Evolutionary conservation across 2,113 vertebrate species (phyloP).

Genomic region (Gavialis gangeticus): DNA sequence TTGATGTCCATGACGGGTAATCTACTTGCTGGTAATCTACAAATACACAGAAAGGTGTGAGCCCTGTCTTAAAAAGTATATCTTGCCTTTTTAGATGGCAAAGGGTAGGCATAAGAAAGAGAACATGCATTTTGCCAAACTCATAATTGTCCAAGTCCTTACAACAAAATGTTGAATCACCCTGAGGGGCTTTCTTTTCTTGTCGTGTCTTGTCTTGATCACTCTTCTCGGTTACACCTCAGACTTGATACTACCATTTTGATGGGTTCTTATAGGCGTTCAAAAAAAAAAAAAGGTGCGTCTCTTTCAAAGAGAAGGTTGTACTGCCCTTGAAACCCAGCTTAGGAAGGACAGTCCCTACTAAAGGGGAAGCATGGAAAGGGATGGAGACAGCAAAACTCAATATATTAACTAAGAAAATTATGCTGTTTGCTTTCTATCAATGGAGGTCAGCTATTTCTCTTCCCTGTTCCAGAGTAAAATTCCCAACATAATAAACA

Average conservation of each 20-base stretch:
- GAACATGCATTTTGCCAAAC: neutral
- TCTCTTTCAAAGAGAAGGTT: neutral
- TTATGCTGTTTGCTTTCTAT: neutral
- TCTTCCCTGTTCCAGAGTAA: neutral
- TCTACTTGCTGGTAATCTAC: neutral
- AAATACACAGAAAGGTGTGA: neutral
- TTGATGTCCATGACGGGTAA: neutral
- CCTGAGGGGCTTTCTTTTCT: neutral
- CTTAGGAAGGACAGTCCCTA: neutral
- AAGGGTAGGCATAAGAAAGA: neutral
- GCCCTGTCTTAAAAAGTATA: neutral
- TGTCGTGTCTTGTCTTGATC: neutral
- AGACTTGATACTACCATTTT: neutral
- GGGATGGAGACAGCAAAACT: neutral
- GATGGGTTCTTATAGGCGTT: neutral
- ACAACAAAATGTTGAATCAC: neutral
- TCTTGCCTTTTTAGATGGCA: neutral
- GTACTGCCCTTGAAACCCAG: neutral
- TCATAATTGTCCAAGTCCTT: neutral
- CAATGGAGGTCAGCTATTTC: neutral
- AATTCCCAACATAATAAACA: neutral
- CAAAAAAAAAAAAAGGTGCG: neutral
- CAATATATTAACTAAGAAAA: neutral
- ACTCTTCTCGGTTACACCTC: neutral
- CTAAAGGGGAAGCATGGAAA: neutral